Evolutionary conservation across 2,113 vertebrate species (phyloP).

Genomic region (Amblyornis subalaris): DNA sequence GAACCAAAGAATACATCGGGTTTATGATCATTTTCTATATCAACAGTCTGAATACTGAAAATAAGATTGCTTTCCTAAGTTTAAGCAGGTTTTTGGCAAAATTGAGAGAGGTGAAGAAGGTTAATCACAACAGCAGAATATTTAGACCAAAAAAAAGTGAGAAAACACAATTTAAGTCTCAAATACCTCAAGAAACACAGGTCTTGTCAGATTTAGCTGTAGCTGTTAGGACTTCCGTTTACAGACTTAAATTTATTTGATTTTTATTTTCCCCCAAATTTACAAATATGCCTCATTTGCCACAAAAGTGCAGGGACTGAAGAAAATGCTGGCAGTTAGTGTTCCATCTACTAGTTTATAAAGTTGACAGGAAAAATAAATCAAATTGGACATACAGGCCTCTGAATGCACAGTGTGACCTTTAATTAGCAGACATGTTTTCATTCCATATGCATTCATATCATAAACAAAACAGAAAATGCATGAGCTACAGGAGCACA

Average conservation of each 20-base stretch:
- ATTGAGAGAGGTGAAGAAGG: fast-evolving
- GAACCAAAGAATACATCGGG: fast-evolving
- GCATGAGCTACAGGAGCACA: neutral
- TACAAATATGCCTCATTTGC: neutral
- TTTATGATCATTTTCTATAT: neutral
- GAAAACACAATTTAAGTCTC: neutral
- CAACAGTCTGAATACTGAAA: neutral
- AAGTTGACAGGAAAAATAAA: neutral
- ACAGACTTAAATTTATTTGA: neutral
- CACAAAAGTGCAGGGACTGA: neutral
- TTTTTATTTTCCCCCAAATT: neutral
- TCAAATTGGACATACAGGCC: neutral
- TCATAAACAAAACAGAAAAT: neutral
- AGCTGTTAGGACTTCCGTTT: neutral
- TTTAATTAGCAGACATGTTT: neutral
- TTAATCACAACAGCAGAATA: neutral
- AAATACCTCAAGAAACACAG: neutral
- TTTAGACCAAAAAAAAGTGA: neutral
- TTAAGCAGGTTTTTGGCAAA: neutral
- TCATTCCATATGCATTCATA: neutral
- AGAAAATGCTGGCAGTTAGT: neutral
- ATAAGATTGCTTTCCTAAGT: neutral
- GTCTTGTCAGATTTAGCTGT: neutral
- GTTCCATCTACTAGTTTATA: neutral
- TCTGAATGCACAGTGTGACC: neutral